Base-by-base conservation (phyloP, 2,113 vertebrate species). In the Gorsachius goisagi region DNA sequence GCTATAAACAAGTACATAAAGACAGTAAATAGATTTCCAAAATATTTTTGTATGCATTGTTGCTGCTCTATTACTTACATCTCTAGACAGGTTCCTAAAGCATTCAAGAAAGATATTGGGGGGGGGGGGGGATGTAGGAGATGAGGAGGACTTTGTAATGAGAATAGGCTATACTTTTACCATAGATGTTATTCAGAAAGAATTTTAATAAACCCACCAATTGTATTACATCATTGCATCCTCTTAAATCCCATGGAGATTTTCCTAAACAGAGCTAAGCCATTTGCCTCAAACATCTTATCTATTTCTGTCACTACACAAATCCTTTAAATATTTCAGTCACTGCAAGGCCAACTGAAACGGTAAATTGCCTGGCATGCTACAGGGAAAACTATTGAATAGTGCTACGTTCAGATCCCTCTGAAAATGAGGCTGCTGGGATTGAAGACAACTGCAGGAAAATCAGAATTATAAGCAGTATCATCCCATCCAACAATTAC, bases 231-330 rank as follows among this genome's bases (percentile, higher is more conserved):
- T 98, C 97, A 96, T 56, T 71, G 55, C 85, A 62, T 95, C 94
- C 78, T 96, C 79, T 91, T 89, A 92, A 97, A 94, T 90, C 92
- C 96, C 96, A 68, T 96, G 93, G 98, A 95, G 95, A 97, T 96
- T 97, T 97, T 97, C 97, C 95, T 89, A 98, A 98, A 97, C 93
- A 97, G 71, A 95, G 45, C 69, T 69, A 94, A 95, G 78, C 94
- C 76, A 14, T 94, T 97, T 96, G 83, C 92, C 78, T 97, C 95
- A 96, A 92, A 94, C 82, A 73, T 91, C 85, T 94, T 96, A 97
- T 97, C 94, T 97, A 91, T 95, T 97, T 96, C 93, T 97, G 96
- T 96, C 93, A 90, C 76, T 95, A 92, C 85, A 96, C 84, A 97
- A 97, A 91, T 96, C 95, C 88, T 84, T 74, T 90, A 95, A 95